Percentiles rank a stretch among this genome's conserved stretches.
These are phyloP conservation scores for Syrmaticus mikado DNA, from an alignment of 2,113 vertebrate species.

Conservation along the genomic window DNA sequence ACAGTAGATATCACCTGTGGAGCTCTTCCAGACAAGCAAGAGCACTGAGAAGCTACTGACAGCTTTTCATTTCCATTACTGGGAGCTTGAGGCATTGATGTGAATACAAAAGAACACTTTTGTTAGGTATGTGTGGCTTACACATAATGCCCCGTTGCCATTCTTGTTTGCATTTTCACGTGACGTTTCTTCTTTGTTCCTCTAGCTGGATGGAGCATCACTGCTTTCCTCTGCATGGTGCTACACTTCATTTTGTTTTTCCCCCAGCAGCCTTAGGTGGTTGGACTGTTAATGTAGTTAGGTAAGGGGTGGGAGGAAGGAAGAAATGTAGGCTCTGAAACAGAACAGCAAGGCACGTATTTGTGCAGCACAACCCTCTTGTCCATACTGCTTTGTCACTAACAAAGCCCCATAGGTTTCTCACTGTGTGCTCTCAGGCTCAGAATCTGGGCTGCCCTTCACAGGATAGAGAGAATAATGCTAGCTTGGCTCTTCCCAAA, in stretches of 20 bases:
- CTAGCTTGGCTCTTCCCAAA: not conserved
- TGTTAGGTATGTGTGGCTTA: not conserved
- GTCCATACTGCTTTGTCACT: not conserved
- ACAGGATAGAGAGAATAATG: not conserved
- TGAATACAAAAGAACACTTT: not conserved
- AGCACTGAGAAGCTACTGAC: not conserved
- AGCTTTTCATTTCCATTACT: not conserved
- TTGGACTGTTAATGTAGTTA: not conserved
- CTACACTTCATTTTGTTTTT: not conserved
- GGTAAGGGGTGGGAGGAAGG: not conserved
- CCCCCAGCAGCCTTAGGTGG: not conserved
- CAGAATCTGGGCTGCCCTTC: constrained; percentile 23
- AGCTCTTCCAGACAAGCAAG: not conserved
- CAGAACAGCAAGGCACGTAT: not conserved
- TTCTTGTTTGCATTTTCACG: not conserved
- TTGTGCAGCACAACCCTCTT: not conserved
- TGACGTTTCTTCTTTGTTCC: not conserved
- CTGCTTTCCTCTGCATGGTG: not conserved
- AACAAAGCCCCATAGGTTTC: not conserved
- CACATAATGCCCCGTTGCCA: not conserved
- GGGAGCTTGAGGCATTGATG: not conserved
- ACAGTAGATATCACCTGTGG: not conserved
- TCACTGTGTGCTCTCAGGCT: not conserved
- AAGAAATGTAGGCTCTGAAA: not conserved
- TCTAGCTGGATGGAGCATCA: fast-evolving